Base-by-base conservation (phyloP, 2,888 invertebrate species). In the Metalampra italica region DNA sequence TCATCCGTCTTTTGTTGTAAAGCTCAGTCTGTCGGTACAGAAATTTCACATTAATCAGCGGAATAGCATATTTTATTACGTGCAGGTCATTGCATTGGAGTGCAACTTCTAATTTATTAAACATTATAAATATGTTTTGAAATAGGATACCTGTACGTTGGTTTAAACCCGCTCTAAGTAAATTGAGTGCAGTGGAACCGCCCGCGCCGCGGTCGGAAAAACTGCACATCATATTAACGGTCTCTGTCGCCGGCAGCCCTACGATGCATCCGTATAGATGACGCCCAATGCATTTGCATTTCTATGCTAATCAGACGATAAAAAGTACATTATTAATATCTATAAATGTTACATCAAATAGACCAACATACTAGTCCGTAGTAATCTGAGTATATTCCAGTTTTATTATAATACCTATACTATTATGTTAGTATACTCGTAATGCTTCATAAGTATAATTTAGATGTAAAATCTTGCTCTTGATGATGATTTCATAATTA, bases 161-260 rank as follows among this genome's bases (percentile, higher is more conserved):
- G 34, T 34, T 34, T 30, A 43, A 43, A 43, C 43, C 15, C 13
- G 43, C 34, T 43, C 15, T 14, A 9, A 43, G 29, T 43, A 13
- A 30, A 30, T 29, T 30, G 43, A 43, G 43, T 32, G 34, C 36
- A 34, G 29, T 39, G 32, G 32, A 43, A 30, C 7, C 38, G 38
- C 38, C 38, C 4, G 36, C 36, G 2, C 8, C 30, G 30, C 43
- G 11, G 9, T 29, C 12, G 45, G 37, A 48, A 48, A 48, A 39
- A 45, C 49, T 49, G 39, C 36, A 32, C 42, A 43, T 50, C 45
- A 46, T 22, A 46, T 46, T 50, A 50, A 50, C 50, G 50, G 46
- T 42, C 42, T 12, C n/a, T 34, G 43, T 30, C 34, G 15, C 43
- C 34, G 4, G 43, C 29, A 11, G 42, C 42, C 42, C 30, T 39